These are phyloP conservation scores for Aramus guarauna DNA, from an alignment of 2,113 vertebrate species.

Conservation along the genomic window DNA sequence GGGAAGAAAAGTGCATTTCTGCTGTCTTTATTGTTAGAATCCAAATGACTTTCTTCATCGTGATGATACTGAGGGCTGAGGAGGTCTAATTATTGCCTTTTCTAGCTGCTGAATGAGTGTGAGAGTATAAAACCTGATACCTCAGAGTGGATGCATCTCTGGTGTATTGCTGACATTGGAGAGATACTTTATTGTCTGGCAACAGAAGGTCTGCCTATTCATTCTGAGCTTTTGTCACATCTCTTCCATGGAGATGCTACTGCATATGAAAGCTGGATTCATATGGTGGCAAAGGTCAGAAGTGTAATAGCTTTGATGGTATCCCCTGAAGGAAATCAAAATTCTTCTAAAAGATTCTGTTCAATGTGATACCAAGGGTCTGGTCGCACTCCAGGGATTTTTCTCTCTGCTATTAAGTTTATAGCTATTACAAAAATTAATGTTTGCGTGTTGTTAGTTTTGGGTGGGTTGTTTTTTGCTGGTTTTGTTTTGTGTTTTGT, in stretches of 20 bases:
- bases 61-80: neutral
- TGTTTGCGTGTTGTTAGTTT: neutral
- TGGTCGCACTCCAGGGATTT: conserved; percentile 2
- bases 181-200: neutral
- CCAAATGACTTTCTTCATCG: neutral
- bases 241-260: neutral
- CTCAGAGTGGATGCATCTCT: neutral
- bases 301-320: conserved; percentile 5
- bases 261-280: neutral
- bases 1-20: neutral
- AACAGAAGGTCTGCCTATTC: neutral
- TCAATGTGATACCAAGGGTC: neutral
- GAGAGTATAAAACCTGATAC: conserved; percentile 1
- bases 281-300: neutral
- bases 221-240: neutral
- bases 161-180: neutral
- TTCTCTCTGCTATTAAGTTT: neutral
- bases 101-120: neutral
- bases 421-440: conserved; percentile 15
- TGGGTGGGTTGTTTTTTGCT: neutral
- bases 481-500: too few species aligned
- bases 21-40: neutral
- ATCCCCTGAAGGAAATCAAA: conserved; percentile 2
- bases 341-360: neutral
- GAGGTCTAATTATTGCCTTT: neutral